Evolutionary conservation across 2,797 vertebrate genomes (phyloP).

Genomic region (Oreochromis grahami): DNA sequence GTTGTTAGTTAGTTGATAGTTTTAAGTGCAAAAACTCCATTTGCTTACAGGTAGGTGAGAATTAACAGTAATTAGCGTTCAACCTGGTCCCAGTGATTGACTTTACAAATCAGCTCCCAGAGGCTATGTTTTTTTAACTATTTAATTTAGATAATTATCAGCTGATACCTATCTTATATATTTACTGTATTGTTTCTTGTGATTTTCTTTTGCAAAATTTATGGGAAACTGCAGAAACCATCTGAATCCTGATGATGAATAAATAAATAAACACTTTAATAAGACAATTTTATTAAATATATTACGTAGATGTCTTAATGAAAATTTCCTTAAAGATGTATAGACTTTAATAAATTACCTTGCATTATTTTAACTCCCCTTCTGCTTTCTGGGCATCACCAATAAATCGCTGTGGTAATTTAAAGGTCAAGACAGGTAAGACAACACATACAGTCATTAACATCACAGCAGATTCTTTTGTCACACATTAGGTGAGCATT

Average conservation of each 20-base stretch:
- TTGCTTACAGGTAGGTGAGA: background rate
- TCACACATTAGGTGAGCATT: background rate
- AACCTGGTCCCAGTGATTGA: background rate
- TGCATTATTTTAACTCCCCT: background rate
- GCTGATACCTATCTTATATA: background rate
- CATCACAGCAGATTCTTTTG: background rate
- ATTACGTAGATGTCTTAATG: background rate
- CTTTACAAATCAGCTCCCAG: background rate
- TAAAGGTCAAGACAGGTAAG: background rate
- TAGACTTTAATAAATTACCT: background rate
- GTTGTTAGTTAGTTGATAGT: background rate
- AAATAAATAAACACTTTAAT: background rate
- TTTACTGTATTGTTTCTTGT: background rate
- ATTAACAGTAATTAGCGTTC: background rate
- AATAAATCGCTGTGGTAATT: background rate
- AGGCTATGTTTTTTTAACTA: background rate
- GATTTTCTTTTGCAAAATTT: background rate
- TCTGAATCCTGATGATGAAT: background rate
- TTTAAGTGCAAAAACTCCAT: background rate
- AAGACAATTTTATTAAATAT: background rate
- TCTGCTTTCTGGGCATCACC: background rate
- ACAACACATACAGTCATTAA: background rate
- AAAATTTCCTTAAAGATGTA: background rate
- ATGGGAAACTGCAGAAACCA: background rate
- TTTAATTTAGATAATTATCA: background rate